A percentile compares a stretch with the other conserved stretches of the same genome.
These are phyloP conservation scores for Salvelinus fontinalis DNA, from an alignment of 2,113 vertebrate genomes.

Conservation along the genomic window DNA sequence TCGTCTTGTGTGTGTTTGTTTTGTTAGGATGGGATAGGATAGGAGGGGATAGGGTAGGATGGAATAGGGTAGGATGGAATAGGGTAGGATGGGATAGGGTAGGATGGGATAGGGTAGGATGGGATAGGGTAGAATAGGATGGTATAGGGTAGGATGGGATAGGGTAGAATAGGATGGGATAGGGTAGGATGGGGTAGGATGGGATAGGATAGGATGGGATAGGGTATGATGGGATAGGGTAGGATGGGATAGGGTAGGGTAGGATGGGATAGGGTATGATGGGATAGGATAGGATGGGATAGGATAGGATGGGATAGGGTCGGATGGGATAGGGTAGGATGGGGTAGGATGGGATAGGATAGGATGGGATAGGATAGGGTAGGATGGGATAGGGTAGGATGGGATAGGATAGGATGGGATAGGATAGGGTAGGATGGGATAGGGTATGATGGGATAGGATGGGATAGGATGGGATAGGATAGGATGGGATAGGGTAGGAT, in stretches of 20 bases:
- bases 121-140: fast-evolving
- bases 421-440: too few relatives aligned
- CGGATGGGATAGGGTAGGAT: fast-evolving
- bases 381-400: too few relatives aligned
- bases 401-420: too few relatives aligned
- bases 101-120: not conserved
- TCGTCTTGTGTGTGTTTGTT: slow-evolving; percentile 5
- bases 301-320: fast-evolving
- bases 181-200: fast-evolving
- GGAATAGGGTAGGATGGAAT: too few relatives aligned
- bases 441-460: too few relatives aligned
- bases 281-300: too few relatives aligned
- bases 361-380: too few relatives aligned
- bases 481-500: too few relatives aligned
- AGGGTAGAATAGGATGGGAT: fast-evolving
- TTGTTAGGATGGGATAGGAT: not conserved
- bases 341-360: fast-evolving
- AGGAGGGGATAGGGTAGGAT: too few relatives aligned
- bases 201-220: fast-evolving
- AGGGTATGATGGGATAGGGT: fast-evolving
- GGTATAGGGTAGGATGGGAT: too few relatives aligned
- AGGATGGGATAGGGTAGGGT: fast-evolving
- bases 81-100: too few relatives aligned
- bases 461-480: too few relatives aligned
- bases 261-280: fast-evolving